phyloP scores from a whole-genome alignment of 2,888 invertebrate genomes.

The Mechanitis mazaeus region DNA sequence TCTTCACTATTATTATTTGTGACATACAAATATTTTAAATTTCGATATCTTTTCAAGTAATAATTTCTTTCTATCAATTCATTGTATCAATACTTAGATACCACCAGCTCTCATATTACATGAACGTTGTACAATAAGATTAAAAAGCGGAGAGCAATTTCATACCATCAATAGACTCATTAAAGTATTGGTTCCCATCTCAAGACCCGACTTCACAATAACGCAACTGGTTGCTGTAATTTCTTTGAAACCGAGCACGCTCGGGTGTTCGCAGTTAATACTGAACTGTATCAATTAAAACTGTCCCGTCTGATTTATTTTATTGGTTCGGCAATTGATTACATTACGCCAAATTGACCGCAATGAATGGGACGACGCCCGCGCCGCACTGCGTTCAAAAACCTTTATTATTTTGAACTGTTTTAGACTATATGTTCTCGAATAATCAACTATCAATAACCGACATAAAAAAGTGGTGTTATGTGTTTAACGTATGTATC shows the following conservation, averaged over 20 bases:
- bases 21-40: no score
- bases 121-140: neutral
- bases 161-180: neutral
- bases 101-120: neutral
- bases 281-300: conserved; percentile 72
- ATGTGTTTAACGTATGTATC: no score
- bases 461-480: no score
- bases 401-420: conserved; percentile 32
- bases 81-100: no score
- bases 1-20: neutral
- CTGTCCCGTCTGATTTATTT: conserved; percentile 75
- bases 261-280: conserved; percentile 54
- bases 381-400: conserved; percentile 51
- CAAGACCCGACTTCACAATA: conserved; percentile 15
- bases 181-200: conserved; percentile 15
- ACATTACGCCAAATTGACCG: conserved; percentile 75
- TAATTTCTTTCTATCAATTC: no score
- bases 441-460: no score
- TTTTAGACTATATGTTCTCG: neutral
- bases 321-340: conserved; percentile 75
- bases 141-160: neutral
- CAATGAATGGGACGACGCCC: conserved; percentile 60
- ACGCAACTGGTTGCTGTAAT: conserved; percentile 26
- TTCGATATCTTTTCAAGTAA: no score
- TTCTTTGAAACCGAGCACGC: conserved; percentile 24